Evolutionary conservation across 2,888 invertebrate species (phyloP).

Genomic region (Coleophora flavipennella): DNA sequence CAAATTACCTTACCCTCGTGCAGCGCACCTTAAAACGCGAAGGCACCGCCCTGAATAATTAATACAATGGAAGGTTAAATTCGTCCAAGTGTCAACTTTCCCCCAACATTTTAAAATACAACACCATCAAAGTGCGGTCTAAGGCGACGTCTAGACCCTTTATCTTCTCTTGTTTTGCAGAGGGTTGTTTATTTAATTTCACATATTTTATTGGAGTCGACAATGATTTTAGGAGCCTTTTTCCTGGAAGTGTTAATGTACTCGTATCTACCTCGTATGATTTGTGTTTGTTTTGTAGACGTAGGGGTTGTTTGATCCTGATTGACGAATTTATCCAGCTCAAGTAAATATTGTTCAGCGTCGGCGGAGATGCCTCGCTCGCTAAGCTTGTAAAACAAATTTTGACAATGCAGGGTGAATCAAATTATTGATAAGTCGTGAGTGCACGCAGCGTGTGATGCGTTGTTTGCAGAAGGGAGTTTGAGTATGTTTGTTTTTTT

Average conservation of each 20-base stretch:
- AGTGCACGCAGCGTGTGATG: constrained; percentile 26
- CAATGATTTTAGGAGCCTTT: constrained; percentile 62
- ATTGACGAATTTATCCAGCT: constrained; percentile 58
- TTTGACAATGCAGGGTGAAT: constrained; percentile 42
- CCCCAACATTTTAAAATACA: constrained; percentile 67
- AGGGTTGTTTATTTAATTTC: constrained; percentile 68
- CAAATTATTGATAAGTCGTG: constrained; percentile 33
- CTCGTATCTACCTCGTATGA: constrained; percentile 29
- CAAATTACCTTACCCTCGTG: constrained; percentile 61
- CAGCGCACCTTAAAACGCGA: constrained; percentile 64
- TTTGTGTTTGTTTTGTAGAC: constrained; percentile 22
- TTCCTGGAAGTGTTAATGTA: constrained; percentile 27
- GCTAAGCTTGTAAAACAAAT: constrained; percentile 44
- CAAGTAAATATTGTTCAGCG: constrained; percentile 45
- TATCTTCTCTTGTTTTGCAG: constrained; percentile 63
- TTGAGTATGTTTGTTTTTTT: constrained; percentile 10
- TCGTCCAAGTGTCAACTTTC: constrained; percentile 69
- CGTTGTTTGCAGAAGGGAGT: constrained; percentile 33
- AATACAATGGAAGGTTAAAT: constrained; percentile 71
- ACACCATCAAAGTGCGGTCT: constrained; percentile 67
- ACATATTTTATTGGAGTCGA: constrained; percentile 65
- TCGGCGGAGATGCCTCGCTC: constrained; percentile 22
- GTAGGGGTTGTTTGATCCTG: constrained; percentile 53
- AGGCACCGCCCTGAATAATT: constrained; percentile 68
- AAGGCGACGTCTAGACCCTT: constrained; percentile 60